Evolutionary conservation across 2,113 vertebrate genomes (phyloP).

Genomic region (Tragulus kanchil): DNA sequence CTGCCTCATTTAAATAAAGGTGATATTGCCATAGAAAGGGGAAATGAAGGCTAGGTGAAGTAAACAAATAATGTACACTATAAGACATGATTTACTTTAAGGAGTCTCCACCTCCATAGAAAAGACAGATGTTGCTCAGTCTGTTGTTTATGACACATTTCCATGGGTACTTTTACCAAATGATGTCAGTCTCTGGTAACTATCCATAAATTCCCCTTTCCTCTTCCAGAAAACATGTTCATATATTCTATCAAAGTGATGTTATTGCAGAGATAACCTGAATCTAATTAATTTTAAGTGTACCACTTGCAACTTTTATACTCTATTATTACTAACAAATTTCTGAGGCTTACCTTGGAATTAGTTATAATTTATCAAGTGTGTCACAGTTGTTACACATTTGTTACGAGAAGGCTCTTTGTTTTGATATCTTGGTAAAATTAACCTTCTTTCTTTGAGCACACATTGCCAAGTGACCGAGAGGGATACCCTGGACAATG

Average conservation of each 20-base stretch:
- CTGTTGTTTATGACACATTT: not conserved
- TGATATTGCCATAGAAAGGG: not conserved
- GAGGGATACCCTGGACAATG: not conserved
- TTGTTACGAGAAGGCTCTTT: not conserved
- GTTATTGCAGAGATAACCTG: not conserved
- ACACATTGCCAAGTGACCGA: not conserved
- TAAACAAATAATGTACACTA: not conserved
- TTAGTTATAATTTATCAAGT: not conserved
- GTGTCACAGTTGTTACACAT: not conserved
- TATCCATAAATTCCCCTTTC: not conserved
- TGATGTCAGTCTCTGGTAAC: not conserved
- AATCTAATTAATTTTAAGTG: not conserved
- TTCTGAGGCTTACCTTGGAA: not conserved
- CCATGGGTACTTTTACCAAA: not conserved
- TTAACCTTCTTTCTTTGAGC: not conserved
- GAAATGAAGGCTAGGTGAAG: not conserved
- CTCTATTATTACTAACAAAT: not conserved
- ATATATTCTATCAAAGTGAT: not conserved
- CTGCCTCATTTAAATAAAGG: not conserved
- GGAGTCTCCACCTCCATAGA: not conserved
- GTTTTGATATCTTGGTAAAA: conserved; percentile 4
- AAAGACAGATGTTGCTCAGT: not conserved
- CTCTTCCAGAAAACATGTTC: not conserved
- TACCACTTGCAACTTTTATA: not conserved
- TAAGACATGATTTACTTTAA: not conserved